These are phyloP conservation scores for Chironomus tepperi DNA, from an alignment of 1,140 invertebrate genomes.

Conservation along the genomic window DNA sequence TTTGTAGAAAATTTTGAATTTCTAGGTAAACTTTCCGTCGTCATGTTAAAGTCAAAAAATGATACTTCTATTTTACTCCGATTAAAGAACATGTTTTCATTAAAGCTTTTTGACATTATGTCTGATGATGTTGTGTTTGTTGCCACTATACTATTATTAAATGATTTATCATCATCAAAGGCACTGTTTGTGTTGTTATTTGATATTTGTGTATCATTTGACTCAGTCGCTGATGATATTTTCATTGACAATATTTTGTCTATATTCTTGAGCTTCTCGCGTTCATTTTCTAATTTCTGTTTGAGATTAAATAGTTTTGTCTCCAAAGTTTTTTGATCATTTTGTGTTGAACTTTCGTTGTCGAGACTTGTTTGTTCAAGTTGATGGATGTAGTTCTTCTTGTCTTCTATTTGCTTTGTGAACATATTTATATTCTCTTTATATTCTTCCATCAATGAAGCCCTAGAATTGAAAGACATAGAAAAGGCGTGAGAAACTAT, in stretches of 20 bases:
- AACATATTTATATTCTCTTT: slow-evolving; percentile 65
- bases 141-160: slow-evolving; percentile 38
- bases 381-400: slow-evolving; percentile 53
- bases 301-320: slow-evolving; percentile 28
- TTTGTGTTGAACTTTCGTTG: slow-evolving; percentile 48
- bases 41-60: neutral
- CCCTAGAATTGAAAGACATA: slow-evolving; percentile 14
- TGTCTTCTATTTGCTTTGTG: slow-evolving; percentile 51
- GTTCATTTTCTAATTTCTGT: slow-evolving; percentile 26
- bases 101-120: slow-evolving; percentile 50
- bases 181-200: neutral
- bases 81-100: slow-evolving; percentile 50
- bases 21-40: neutral
- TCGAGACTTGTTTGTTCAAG: slow-evolving; percentile 56
- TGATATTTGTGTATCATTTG: neutral
- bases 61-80: slow-evolving; percentile 34
- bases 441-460: slow-evolving; percentile 64
- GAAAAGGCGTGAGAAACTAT: too few species aligned
- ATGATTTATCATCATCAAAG: slow-evolving; percentile 25
- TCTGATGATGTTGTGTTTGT: slow-evolving; percentile 39
- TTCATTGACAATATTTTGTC: slow-evolving; percentile 26
- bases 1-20: neutral
- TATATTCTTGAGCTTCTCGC: slow-evolving; percentile 27
- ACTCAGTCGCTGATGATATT: neutral
- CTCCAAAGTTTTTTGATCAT: slow-evolving; percentile 55